Evolutionary conservation across 2,113 vertebrate species (phyloP), one percentile per base, ranked within the genome.

Genomic region (Halichoeres trimaculatus): DNA sequence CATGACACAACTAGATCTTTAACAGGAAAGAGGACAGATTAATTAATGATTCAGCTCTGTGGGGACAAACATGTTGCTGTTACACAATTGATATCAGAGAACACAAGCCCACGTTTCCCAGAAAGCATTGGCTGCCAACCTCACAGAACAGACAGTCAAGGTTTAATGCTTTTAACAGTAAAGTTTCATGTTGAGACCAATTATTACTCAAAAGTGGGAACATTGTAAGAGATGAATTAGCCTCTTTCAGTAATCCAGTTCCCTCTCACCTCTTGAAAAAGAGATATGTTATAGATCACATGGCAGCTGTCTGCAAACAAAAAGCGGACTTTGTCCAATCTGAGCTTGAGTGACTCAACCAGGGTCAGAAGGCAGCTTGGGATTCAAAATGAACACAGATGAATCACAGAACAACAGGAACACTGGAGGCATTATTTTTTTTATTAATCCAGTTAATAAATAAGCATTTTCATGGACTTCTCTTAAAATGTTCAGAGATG

Each of bases 381-480:
- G 19, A 76, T 48, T 63, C 54, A 53, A 3, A 5, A 76, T n/a
- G 35, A 63, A 48, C 50, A 43, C 36, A 51, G 54, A 22, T 70
- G 55, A 74, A 71, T 87, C 60, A 75, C 13, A 85, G 19, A 71
- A 76, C 50, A 61, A 66, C 11, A 45, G 22, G 6, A 69, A 79
- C 52, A 84, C 56, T 66, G n/a, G 76, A 22, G 20, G 2, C 11
- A 73, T 82, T n/a, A n/a, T 75, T 82, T 61, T 67, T 87, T 78
- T 88, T 87, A 91, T 89, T 91, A 86, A 89, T 81, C 80, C 62
- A 87, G 84, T 89, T 90, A 89, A 93, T 91, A 92, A 91, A 90
- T 88, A 85, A 24, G 43, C 23, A 8, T 85, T 81, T 90, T 70
- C 34, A 63, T 22, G 17, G 35, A 83, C 34, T 56, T 74, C 38